These are phyloP conservation scores for Bergia sp. DNA, from an alignment of 92 coral and sea anemone species.

Conservation along the genomic window DNA sequence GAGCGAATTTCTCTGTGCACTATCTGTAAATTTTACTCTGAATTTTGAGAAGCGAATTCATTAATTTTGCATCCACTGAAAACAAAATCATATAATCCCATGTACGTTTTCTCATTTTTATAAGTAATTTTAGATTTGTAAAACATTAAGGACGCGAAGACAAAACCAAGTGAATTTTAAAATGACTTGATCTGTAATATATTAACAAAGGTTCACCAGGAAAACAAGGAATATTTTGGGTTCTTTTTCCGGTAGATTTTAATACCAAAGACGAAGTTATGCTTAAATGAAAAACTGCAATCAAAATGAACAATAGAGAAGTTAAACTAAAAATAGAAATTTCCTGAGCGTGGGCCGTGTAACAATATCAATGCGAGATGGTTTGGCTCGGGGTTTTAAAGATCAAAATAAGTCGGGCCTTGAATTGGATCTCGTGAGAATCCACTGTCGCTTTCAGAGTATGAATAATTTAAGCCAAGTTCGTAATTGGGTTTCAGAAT, in stretches of 20 bases:
- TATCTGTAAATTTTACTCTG: conserved; percentile 6
- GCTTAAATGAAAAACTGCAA: neutral
- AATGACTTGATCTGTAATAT: neutral
- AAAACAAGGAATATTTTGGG: neutral
- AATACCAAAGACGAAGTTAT: neutral
- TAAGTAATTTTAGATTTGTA: conserved; percentile 20
- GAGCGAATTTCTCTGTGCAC: conserved; percentile 39
- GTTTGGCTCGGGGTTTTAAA: conserved; percentile 10
- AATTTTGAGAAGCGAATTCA: conserved; percentile 1
- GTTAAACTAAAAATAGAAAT: conserved; percentile 31
- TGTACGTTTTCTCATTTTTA: conserved; percentile 7
- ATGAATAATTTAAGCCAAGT: conserved; percentile 36
- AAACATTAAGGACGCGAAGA: neutral
- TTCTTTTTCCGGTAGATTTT: neutral
- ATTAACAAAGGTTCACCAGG: neutral
- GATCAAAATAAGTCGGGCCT: neutral
- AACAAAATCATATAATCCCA: conserved; percentile 20
- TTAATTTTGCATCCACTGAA: conserved; percentile 17
- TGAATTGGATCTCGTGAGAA: neutral
- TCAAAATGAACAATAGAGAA: conserved; percentile 39
- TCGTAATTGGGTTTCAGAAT: conserved; percentile 31
- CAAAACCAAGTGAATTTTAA: conserved; percentile 14
- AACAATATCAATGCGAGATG: conserved; percentile 1
- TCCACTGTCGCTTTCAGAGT: neutral
- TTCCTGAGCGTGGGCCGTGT: conserved; percentile 31